A percentile compares a stretch with the other conserved stretches of the same genome.
Evolutionary conservation across 2,797 vertebrate species (phyloP).

Genomic region (Molossus molossus): DNA sequence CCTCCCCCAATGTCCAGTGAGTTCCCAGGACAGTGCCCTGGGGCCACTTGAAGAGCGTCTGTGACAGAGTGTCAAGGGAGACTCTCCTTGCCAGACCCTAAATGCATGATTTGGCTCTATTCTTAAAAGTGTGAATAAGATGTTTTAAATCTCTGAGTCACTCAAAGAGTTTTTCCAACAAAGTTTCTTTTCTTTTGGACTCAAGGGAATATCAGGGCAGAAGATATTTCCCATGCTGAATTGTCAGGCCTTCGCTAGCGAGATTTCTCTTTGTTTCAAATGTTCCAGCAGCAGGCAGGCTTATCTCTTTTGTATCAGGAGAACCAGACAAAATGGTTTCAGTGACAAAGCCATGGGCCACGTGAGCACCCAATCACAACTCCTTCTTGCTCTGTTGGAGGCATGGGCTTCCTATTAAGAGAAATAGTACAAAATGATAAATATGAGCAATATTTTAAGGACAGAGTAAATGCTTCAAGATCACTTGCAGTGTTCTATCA

Average conservation of each 20-base stretch:
- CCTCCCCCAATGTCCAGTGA: background rate
- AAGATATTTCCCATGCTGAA: conserved; percentile 1
- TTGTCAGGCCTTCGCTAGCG: background rate
- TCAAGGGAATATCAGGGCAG: conserved; percentile 33
- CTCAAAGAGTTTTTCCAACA: background rate
- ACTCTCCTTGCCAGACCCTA: background rate
- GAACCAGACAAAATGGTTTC: background rate
- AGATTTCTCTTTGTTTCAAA: conserved; percentile 39
- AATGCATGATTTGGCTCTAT: conserved; percentile 4
- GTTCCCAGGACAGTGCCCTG: background rate
- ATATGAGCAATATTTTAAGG: background rate
- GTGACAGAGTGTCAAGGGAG: background rate
- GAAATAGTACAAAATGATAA: background rate
- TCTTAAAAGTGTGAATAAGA: conserved; percentile 31
- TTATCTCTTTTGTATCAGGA: background rate
- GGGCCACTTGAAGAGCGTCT: background rate
- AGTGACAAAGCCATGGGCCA: background rate
- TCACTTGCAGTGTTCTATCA: background rate
- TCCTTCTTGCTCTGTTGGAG: background rate
- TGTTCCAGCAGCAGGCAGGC: background rate
- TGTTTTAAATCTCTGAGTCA: conserved; percentile 20
- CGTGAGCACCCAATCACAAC: background rate
- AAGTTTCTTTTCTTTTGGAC: conserved; percentile 27
- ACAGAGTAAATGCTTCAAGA: background rate
- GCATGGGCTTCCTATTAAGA: background rate